Base-by-base conservation (phyloP, 2,797 vertebrate genomes). In the Pithecia hirsuta region DNA sequence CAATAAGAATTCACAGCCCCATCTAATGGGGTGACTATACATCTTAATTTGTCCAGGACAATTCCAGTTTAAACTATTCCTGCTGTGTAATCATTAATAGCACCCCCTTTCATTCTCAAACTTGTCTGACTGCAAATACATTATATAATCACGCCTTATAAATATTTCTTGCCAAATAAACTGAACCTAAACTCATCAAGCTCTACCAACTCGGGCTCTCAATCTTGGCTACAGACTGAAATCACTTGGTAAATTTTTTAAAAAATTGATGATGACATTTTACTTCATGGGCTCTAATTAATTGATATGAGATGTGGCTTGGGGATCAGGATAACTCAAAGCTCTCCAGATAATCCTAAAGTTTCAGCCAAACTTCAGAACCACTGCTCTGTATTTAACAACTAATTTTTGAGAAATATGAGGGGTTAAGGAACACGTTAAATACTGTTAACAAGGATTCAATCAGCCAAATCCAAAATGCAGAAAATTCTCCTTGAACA, bases 141-240 rank as follows among this genome's bases (percentile, higher is more conserved):
- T 59, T 89, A 92, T 19, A 64, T 1, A 61, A 78, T 80, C 70
- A 84, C 13, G 41, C 26, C 75, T 26, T 48, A 84, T 61, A 36
- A 91, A 79, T 75, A 86, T 94, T 80, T 81, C 76, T 91, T 91
- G 86, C 57, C 79, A 88, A 96, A 93, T 5, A 95, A 89, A 93
- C 36, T 72, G 67, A 87, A 95, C 17, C 36, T 75, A 91, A 90
- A 93, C n/a, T 87, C 39, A 88, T 72, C 61, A 93, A 84, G 20
- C 8, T 67, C 30, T 95, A 94, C 36, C 39, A 89, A 75, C 75
- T 74, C 55, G 95, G 83, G 50, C 36, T 85, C 75, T 80, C 48
- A 75, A 92, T 15, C 7, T 33, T 95, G 41, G 84, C 67, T 75
- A 8, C 39, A 94, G 30, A 86, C 12, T 36, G 13, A 83, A 88